A percentile compares a stretch with the other conserved stretches of the same genome.
phyloP scores from a whole-genome alignment of 2,888 invertebrate genomes.

The Quadroppia sp. region DNA sequence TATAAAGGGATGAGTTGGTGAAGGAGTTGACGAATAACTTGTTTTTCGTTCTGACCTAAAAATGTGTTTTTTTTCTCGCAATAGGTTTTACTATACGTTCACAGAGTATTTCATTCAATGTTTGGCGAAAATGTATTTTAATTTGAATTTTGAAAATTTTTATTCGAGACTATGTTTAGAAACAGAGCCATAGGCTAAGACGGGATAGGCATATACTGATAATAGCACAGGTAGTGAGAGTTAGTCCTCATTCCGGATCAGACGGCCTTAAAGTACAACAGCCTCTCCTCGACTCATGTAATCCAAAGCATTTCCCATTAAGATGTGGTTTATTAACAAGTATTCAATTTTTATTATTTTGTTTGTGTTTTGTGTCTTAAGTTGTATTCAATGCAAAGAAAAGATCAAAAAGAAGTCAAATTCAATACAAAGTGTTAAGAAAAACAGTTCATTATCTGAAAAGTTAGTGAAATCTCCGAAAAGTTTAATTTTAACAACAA shows the following conservation, averaged over 20 bases:
- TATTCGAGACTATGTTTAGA: constrained; percentile 5
- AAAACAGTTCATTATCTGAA: not conserved
- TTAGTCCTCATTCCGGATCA: constrained; percentile 9
- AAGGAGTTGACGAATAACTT: not conserved
- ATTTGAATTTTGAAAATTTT: too few species aligned
- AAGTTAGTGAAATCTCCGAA: not conserved
- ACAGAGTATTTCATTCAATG: too few species aligned
- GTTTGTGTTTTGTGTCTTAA: constrained; percentile 4
- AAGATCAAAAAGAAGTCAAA: not conserved
- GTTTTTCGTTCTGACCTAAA: constrained; percentile 16
- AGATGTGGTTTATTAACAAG: not conserved
- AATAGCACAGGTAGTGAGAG: not conserved
- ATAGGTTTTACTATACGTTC: too few species aligned
- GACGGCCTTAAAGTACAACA: constrained; percentile 22
- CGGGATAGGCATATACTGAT: not conserved
- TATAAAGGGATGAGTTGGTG: not conserved
- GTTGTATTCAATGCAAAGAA: not conserved
- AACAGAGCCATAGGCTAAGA: constrained; percentile 24
- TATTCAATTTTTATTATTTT: not conserved
- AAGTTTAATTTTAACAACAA: not conserved
- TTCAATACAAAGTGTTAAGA: constrained; percentile 1
- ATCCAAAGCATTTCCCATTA: not conserved
- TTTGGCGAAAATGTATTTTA: too few species aligned
- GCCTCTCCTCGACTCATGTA: not conserved
- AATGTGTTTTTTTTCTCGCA: too few species aligned